Evolutionary conservation across 2,888 invertebrate species (phyloP).

Genomic region (Agrotis segetum): DNA sequence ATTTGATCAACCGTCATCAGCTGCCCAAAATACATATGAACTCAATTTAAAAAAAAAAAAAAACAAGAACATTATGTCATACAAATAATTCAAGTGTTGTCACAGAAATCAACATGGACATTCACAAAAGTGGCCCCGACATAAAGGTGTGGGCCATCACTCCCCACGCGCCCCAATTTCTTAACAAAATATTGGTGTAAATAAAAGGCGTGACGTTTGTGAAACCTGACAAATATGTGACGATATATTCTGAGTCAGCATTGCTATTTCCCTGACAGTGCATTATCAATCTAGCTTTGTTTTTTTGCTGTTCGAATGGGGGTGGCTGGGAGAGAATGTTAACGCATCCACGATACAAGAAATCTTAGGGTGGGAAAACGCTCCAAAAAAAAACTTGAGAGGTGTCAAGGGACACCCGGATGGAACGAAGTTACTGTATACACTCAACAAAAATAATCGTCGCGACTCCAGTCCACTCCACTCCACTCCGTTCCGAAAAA

Average conservation of each 20-base stretch:
- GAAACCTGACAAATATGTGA: slow-evolving; percentile 19
- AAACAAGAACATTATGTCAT: not conserved
- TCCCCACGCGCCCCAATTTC: slow-evolving; percentile 42
- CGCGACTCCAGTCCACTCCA: too few relatives aligned
- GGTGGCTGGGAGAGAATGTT: too few relatives aligned
- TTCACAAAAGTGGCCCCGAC: slow-evolving; percentile 16
- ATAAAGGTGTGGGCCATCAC: slow-evolving; percentile 2
- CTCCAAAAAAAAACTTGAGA: too few relatives aligned
- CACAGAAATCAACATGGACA: slow-evolving; percentile 17
- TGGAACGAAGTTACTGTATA: too few relatives aligned
- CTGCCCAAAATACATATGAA: not conserved
- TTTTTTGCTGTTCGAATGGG: too few relatives aligned
- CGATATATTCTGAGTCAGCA: slow-evolving; percentile 28
- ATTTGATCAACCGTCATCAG: not conserved
- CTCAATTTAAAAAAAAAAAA: not conserved
- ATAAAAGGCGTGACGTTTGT: slow-evolving; percentile 41
- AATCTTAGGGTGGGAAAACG: too few relatives aligned
- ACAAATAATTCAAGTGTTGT: not conserved
- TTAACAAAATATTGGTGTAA: slow-evolving; percentile 46
- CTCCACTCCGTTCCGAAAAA: too few relatives aligned
- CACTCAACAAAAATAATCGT: too few relatives aligned
- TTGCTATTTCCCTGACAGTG: not conserved
- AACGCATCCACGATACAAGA: too few relatives aligned
- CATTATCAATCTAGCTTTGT: not conserved
- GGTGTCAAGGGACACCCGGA: too few relatives aligned